These are phyloP conservation scores for Cecropterus lyciades DNA, from an alignment of 1,140 invertebrate species.

Conservation along the genomic window DNA sequence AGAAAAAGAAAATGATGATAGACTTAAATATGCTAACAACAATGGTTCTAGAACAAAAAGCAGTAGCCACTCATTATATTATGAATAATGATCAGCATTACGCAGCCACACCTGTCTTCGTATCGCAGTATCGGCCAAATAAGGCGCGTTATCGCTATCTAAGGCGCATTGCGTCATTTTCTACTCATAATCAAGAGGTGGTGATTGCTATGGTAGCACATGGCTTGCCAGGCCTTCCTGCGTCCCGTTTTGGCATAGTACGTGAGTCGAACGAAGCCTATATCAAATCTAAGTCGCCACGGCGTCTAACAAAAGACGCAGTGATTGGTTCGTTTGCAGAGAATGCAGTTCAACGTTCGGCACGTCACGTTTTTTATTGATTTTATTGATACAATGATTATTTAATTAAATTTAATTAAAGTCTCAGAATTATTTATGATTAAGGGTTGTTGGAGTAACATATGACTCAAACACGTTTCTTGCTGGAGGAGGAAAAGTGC, in stretches of 20 bases:
- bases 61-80: neutral
- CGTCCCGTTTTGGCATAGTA: constrained; percentile 21
- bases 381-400: too few relatives aligned
- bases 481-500: too few relatives aligned
- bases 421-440: neutral
- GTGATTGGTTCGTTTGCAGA: too few relatives aligned
- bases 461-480: too few relatives aligned
- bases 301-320: too few relatives aligned
- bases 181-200: constrained; percentile 65
- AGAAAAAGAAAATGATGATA: too few relatives aligned
- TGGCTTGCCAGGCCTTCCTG: constrained; percentile 15
- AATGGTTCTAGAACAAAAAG: constrained; percentile 1
- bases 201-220: constrained; percentile 38
- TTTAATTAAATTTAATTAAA: too few relatives aligned
- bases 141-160: constrained; percentile 56
- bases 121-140: constrained; percentile 41
- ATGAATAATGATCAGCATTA: constrained; percentile 17
- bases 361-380: neutral
- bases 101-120: constrained; percentile 45
- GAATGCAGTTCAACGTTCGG: neutral
- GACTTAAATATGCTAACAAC: too few relatives aligned
- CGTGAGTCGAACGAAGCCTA: constrained; percentile 11
- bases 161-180: constrained; percentile 63
- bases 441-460: too few relatives aligned
- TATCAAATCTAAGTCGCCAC: neutral